phyloP scores from a whole-genome alignment of 2,113 vertebrate species.

The Thinocorus orbignyianus region DNA sequence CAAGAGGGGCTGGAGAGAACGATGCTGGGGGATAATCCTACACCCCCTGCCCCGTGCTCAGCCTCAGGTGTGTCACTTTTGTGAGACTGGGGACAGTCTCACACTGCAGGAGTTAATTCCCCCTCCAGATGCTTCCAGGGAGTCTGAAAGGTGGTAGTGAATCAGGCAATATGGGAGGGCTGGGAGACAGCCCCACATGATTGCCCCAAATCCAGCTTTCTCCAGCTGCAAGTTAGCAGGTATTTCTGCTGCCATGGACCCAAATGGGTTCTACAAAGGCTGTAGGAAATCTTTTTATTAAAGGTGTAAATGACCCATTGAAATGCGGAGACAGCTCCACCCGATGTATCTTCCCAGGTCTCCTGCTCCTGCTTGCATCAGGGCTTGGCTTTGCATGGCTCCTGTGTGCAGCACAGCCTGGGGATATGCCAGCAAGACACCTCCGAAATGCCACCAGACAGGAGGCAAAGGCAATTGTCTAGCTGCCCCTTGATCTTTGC shows the following conservation, averaged over 20 bases:
- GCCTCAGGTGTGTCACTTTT: neutral
- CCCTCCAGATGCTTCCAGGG: neutral
- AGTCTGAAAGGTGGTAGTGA: neutral
- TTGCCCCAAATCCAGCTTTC: neutral
- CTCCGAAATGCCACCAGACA: neutral
- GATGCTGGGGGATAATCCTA: neutral
- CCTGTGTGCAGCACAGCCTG: neutral
- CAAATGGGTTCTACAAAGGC: neutral
- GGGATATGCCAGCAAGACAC: accelerated
- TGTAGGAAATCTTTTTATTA: neutral
- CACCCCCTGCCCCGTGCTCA: accelerated
- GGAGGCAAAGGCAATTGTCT: neutral
- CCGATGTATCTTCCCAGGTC: neutral
- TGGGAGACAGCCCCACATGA: neutral
- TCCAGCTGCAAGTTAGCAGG: neutral
- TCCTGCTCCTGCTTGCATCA: neutral
- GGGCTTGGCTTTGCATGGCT: neutral
- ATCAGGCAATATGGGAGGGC: neutral
- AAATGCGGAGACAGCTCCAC: neutral
- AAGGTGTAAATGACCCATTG: neutral
- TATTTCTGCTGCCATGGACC: neutral
- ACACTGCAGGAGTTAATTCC: neutral
- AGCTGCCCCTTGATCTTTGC: neutral
- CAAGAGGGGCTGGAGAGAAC: neutral
- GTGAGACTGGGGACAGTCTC: neutral